Percentiles rank a stretch among this genome's conserved stretches.
Evolutionary conservation across 2,888 invertebrate species (phyloP).

Genomic region (Lasioglossum malachurum): DNA sequence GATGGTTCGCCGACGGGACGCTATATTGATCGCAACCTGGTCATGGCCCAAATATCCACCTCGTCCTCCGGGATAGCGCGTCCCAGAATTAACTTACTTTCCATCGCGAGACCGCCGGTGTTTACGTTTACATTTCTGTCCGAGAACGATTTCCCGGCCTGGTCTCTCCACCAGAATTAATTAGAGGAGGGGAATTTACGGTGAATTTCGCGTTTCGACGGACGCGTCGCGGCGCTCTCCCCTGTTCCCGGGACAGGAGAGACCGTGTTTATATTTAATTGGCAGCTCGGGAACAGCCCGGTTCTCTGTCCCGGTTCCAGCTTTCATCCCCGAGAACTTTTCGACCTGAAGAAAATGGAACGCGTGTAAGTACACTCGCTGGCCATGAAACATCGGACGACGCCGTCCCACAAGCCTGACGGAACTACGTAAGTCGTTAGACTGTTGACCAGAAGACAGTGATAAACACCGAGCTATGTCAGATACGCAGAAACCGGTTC

Average conservation of each 20-base stretch:
- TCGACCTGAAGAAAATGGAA: not conserved
- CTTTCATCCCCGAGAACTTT: not conserved
- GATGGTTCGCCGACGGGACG: slow-evolving; percentile 64
- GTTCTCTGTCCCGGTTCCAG: not conserved
- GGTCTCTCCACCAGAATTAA: slow-evolving; percentile 21
- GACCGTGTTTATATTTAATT: not conserved
- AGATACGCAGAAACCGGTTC: not conserved
- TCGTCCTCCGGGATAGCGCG: slow-evolving; percentile 80
- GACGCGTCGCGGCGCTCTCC: not conserved
- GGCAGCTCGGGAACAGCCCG: not conserved
- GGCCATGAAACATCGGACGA: not conserved
- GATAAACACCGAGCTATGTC: not conserved
- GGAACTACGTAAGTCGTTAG: not conserved
- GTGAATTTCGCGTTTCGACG: not conserved
- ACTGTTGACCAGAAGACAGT: not conserved
- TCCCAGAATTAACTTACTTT: slow-evolving; percentile 82
- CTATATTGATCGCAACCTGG: slow-evolving; percentile 83
- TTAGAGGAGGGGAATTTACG: not conserved
- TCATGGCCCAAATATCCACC: slow-evolving; percentile 83
- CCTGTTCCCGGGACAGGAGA: not conserved
- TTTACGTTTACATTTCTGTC: slow-evolving; percentile 27
- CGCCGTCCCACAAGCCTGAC: not conserved
- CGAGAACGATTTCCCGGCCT: not conserved
- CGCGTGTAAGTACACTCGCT: not conserved
- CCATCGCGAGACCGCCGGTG: slow-evolving; percentile 45